Percentiles rank a stretch among this genome's conserved stretches.
Conservation (phyloP, 2,888 invertebrate species). For the Ophraella communa region DNA sequence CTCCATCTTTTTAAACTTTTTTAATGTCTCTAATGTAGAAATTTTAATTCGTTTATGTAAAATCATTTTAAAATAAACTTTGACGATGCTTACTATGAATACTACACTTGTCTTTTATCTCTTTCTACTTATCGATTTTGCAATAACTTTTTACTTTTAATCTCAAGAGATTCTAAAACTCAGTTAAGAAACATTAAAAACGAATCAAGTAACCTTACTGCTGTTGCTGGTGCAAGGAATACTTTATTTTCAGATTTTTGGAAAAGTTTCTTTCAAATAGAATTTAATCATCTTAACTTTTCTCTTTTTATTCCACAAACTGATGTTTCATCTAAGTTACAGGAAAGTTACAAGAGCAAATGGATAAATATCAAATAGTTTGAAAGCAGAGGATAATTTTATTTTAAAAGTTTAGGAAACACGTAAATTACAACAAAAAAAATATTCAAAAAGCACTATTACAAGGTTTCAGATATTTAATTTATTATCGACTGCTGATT, state of each 20-base stretch:
- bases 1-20: no score
- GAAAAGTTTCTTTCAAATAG: conserved; percentile 25
- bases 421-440: no score
- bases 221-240: no score
- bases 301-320: background rate
- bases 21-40: no score
- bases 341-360: conserved; percentile 4
- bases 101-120: background rate
- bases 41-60: no score
- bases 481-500: no score
- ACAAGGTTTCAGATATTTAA: no score
- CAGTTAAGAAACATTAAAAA: conserved; percentile 37
- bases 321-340: conserved; percentile 15
- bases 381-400: background rate
- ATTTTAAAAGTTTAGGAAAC: background rate
- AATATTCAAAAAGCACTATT: no score
- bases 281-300: conserved; percentile 20
- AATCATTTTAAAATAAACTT: background rate
- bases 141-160: conserved; percentile 15
- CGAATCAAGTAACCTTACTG: conserved; percentile 34
- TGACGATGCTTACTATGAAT: background rate
- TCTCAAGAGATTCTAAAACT: conserved; percentile 14
- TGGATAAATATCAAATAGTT: conserved; percentile 10
- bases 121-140: conserved; percentile 3
- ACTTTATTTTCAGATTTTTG: conserved; percentile 44